A percentile compares a stretch with the other conserved stretches of the same genome.
Conservation (phyloP, 2,888 invertebrate species). For the Netelia virgata region DNA sequence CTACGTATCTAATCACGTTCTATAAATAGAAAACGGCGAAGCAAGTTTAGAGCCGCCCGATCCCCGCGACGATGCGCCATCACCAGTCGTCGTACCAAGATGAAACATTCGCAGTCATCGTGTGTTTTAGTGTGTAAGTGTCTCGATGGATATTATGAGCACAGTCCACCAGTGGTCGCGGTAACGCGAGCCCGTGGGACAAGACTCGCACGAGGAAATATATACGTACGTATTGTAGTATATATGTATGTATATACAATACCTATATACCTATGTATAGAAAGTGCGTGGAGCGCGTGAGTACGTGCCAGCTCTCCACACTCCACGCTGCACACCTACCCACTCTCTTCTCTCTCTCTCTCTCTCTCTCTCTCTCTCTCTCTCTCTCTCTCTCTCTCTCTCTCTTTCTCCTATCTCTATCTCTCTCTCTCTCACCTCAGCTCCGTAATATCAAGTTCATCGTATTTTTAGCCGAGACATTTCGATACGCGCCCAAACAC, state of each 20-base stretch:
- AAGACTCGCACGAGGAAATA: constrained; percentile 70
- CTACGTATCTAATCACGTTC: constrained; percentile 80
- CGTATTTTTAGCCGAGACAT: constrained; percentile 5
- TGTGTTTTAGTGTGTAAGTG: background rate
- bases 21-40: constrained; percentile 80
- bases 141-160: background rate
- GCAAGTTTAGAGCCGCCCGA: constrained; percentile 76
- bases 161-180: constrained; percentile 28
- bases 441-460: constrained; percentile 60
- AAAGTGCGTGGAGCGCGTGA: constrained; percentile 42
- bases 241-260: background rate
- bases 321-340: constrained; percentile 22
- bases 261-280: background rate
- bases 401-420: constrained; percentile 37
- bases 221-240: constrained; percentile 11
- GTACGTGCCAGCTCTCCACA: constrained; percentile 21
- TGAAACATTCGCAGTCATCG: constrained; percentile 25
- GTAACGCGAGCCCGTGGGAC: constrained; percentile 81
- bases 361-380: background rate
- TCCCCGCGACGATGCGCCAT: constrained; percentile 71
- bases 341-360: constrained; percentile 3
- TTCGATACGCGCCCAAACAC: background rate
- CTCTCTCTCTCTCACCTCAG: no score
- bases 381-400: background rate
- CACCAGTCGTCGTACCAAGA: constrained; percentile 30